phyloP scores from a whole-genome alignment of 2,113 vertebrate genomes.

The Crocuta crocuta region DNA sequence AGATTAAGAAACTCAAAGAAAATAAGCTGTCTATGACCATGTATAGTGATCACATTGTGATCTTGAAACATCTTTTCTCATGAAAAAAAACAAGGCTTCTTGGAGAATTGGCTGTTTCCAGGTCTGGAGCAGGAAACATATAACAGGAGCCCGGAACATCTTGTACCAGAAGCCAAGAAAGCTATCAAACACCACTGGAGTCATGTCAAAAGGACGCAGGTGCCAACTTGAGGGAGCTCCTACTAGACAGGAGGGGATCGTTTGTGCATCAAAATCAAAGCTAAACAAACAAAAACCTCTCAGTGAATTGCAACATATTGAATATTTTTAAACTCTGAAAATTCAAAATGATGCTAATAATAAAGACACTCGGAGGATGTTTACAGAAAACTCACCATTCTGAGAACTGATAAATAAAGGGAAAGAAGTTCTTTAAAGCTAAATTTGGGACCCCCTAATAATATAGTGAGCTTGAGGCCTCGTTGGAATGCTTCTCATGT shows the following conservation, averaged over 20 bases:
- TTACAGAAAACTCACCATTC: not conserved
- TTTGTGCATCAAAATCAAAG: not conserved
- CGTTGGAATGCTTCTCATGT: not conserved
- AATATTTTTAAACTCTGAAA: not conserved
- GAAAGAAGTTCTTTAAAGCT: not conserved
- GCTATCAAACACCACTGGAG: not conserved
- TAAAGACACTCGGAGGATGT: not conserved
- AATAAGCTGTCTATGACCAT: not conserved
- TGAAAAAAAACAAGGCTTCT: not conserved
- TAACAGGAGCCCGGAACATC: not conserved
- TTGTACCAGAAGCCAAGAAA: not conserved
- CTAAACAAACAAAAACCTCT: not conserved
- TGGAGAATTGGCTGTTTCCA: slow-evolving; percentile 15
- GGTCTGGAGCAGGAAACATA: not conserved
- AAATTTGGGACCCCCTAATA: not conserved
- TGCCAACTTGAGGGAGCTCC: not conserved
- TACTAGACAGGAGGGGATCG: not conserved
- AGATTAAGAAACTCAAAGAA: not conserved
- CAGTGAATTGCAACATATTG: not conserved
- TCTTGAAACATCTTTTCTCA: not conserved
- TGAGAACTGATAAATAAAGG: not conserved
- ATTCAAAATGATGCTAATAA: not conserved
- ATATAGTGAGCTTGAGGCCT: not conserved
- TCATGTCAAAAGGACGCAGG: not conserved
- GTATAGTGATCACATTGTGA: not conserved